Percentiles rank a stretch among this genome's conserved stretches.
phyloP scores from a whole-genome alignment of 37 sponge, comb jelly and placozoan species.

The Crambe crambe region DNA sequence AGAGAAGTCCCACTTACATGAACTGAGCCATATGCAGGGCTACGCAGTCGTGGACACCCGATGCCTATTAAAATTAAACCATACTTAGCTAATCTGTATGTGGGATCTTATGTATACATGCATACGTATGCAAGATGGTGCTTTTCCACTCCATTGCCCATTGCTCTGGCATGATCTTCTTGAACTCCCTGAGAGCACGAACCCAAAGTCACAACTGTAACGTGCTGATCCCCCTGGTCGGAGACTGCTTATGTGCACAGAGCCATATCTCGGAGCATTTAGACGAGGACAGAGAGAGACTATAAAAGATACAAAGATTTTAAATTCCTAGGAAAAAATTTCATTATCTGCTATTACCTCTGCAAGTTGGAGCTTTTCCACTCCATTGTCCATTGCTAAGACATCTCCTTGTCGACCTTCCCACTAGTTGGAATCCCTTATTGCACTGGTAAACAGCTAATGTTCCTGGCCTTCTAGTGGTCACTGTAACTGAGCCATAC shows the following conservation, averaged over 20 bases:
- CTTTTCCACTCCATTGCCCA: slow-evolving; percentile 54
- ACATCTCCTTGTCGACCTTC: slow-evolving; percentile 25
- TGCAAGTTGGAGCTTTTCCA: slow-evolving; percentile 42
- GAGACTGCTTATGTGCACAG: not conserved
- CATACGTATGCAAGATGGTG: slow-evolving; percentile 38
- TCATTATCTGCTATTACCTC: slow-evolving; percentile 3
- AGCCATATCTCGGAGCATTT: not conserved
- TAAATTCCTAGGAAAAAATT: not conserved
- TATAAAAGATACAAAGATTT: too few species aligned
- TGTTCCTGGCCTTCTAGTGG: slow-evolving; percentile 8
- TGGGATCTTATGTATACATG: too few species aligned
- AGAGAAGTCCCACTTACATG: too few species aligned
- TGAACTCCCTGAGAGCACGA: slow-evolving; percentile 23
- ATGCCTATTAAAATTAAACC: too few species aligned
- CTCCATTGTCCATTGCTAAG: slow-evolving; percentile 52
- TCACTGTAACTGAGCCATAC: slow-evolving; percentile 21
- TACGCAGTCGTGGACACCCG: too few species aligned
- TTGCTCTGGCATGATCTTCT: slow-evolving; percentile 36
- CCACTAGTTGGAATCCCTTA: slow-evolving; percentile 30
- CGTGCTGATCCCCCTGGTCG: not conserved
- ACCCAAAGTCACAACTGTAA: slow-evolving; percentile 31
- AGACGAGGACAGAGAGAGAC: not conserved
- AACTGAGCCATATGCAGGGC: too few species aligned
- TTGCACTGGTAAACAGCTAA: slow-evolving; percentile 43
- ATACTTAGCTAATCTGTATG: too few species aligned